Evolutionary conservation across 2,113 vertebrate genomes (phyloP).

Genomic region (Eidolon helvum): DNA sequence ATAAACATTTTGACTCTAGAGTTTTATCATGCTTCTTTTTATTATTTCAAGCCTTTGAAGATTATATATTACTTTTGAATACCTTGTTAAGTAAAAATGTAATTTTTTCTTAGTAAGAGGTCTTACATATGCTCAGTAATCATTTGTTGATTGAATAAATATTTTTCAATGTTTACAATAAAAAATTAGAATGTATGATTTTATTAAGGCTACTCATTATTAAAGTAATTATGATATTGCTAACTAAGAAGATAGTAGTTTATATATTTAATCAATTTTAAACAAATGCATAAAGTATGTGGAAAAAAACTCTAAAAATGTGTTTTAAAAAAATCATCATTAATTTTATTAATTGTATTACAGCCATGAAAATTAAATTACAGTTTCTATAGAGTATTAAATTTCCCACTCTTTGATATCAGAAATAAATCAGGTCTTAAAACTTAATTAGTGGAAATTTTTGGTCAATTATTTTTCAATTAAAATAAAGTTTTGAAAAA

Average conservation of each 20-base stretch:
- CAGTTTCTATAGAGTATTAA: neutral
- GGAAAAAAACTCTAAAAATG: neutral
- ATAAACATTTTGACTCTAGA: neutral
- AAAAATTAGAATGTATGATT: neutral
- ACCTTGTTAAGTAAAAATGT: neutral
- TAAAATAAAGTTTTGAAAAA: neutral
- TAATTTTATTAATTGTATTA: neutral
- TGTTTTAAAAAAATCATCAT: neutral
- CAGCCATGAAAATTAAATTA: neutral
- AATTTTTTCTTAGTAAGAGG: neutral
- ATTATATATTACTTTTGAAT: neutral
- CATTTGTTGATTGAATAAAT: neutral
- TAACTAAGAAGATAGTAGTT: neutral
- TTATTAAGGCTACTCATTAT: neutral
- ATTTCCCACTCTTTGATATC: neutral
- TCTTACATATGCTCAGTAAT: neutral
- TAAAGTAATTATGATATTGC: neutral
- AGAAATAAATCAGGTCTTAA: slow-evolving; percentile 16
- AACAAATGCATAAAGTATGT: neutral
- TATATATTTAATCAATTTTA: neutral
- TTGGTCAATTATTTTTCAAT: neutral
- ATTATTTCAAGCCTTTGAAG: neutral
- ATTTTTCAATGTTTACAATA: neutral
- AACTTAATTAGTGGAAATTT: neutral
- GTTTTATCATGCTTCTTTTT: neutral